A percentile compares a stretch with the other conserved stretches of the same genome.
Evolutionary conservation across 1,140 invertebrate genomes (phyloP).

Genomic region (Steinernema feltiae): DNA sequence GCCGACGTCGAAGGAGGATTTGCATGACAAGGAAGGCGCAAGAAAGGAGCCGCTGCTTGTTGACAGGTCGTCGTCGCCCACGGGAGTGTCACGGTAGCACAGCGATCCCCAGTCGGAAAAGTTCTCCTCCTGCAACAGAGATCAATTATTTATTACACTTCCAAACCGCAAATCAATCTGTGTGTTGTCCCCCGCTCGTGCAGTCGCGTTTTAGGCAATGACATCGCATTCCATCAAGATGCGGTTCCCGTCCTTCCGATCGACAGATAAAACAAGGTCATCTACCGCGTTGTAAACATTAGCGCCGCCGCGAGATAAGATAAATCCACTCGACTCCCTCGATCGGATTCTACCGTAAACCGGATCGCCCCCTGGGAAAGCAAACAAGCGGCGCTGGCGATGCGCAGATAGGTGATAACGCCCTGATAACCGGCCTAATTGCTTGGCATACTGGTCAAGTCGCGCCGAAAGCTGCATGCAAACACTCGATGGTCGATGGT

Average conservation of each 20-base stretch:
- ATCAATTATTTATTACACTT: neutral
- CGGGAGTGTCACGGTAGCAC: conserved; percentile 1
- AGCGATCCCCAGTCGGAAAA: neutral
- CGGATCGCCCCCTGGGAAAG: neutral
- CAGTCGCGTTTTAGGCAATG: too few species aligned
- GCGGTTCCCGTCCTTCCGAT: neutral
- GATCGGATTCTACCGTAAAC: neutral
- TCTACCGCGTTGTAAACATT: neutral
- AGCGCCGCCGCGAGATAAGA: neutral
- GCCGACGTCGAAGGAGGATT: neutral
- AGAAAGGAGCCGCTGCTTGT: conserved; percentile 5
- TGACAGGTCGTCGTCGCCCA: neutral
- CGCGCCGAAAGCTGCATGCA: too few species aligned
- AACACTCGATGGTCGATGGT: too few species aligned
- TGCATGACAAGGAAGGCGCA: neutral
- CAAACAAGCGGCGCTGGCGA: neutral
- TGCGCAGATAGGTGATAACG: neutral
- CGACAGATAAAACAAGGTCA: conserved; percentile 1
- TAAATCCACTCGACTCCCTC: neutral
- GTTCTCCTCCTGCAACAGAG: neutral
- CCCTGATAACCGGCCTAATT: neutral
- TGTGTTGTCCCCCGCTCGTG: neutral
- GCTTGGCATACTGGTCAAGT: neutral
- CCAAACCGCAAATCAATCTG: neutral
- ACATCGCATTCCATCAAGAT: neutral